Conservation (phyloP, 2,797 vertebrate species). For the Cyprinodon diabolis region DNA sequence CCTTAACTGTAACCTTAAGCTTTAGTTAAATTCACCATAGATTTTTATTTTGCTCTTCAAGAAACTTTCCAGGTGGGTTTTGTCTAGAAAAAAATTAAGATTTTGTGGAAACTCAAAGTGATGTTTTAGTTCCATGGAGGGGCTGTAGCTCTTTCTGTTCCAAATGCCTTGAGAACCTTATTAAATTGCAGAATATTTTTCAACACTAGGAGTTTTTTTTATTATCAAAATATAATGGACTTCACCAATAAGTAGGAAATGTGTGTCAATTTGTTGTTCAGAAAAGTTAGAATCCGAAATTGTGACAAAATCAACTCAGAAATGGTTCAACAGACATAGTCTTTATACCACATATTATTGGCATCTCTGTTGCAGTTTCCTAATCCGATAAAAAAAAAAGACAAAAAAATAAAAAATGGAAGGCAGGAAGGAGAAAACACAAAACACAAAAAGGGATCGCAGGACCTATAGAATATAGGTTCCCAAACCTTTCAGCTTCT, state of each 20-base stretch:
- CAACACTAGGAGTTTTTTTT: not conserved
- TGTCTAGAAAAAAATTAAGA: not conserved
- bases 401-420: not conserved
- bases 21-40: not conserved
- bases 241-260: not conserved
- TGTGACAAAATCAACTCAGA: not conserved
- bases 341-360: too few relatives aligned
- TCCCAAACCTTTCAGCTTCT: too few relatives aligned
- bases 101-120: not conserved
- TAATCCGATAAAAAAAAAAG: too few relatives aligned
- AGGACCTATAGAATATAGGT: not conserved
- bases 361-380: too few relatives aligned
- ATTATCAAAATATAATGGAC: not conserved
- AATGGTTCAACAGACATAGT: not conserved
- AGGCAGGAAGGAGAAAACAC: not conserved
- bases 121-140: too few relatives aligned
- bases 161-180: not conserved
- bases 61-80: not conserved
- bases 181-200: not conserved
- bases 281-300: not conserved
- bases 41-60: not conserved
- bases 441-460: too few relatives aligned
- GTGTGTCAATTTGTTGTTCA: not conserved
- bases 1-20: not conserved
- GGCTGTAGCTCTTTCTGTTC: not conserved